Base-by-base conservation (phyloP, 1,140 invertebrate species). In the Megalopta genalis region DNA sequence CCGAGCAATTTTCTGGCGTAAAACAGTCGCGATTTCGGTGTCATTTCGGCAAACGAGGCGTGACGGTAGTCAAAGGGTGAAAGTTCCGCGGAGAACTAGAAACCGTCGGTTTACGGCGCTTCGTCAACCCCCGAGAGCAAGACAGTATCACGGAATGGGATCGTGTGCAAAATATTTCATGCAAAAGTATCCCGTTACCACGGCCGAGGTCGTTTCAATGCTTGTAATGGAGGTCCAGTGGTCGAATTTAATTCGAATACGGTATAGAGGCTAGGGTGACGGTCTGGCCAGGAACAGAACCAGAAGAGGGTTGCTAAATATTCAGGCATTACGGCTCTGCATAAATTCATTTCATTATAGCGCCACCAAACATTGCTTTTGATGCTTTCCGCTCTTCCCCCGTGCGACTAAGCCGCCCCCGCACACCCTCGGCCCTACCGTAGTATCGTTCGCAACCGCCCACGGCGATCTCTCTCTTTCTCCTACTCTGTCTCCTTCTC, bases 281-380 rank as follows among this genome's bases (percentile, higher is more conserved):
- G 85, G 88, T 86, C 86, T 85, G 87, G 87, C 90, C 89, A 90
- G 88, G 89, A 91, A 90, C 90, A 90, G 90, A 90, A 90, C 89
- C 90, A 91, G 90, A 91, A 91, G 90, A 92, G 91, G 91, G 91
- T 92, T 86, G 93, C 93, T 94, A 94, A 94, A 94, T 94, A 94
- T 94, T 93, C 93, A 94, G 92, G 93, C 93, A 94, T 94, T 94
- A 94, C 93, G 93, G 93, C 93, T 94, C 93, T 94, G 94, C 94
- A 94, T 94, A 94, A 94, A 94, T 94, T 94, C 94, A 94, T 94
- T 94, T 94, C 94, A 94, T 94, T 94, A 94, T 91, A 91, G 90
- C 93, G 91, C 93, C 93, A 93, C 94, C 94, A 94, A 94, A 94
- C 94, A 94, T 94, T 94, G 93, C 93, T 94, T 93, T 93, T 92